A percentile compares a stretch with the other conserved stretches of the same genome.
phyloP scores from a whole-genome alignment of 2,797 vertebrate genomes.

The Galago senegalensis region DNA sequence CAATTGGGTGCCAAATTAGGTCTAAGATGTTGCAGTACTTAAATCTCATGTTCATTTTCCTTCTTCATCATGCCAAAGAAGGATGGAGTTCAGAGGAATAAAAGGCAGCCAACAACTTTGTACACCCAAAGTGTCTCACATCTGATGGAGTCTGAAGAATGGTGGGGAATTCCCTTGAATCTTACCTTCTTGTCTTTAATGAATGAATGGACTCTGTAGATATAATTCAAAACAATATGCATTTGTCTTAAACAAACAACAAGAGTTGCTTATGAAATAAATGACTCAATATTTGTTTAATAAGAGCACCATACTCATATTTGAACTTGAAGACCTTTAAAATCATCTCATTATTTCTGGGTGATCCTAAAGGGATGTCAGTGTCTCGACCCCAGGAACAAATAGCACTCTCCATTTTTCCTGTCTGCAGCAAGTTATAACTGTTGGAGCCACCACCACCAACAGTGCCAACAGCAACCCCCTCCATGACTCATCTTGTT shows the following conservation, averaged over 20 bases:
- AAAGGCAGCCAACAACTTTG: not conserved
- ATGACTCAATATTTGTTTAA: conserved; percentile 40
- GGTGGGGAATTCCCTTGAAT: not conserved
- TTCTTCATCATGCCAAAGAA: not conserved
- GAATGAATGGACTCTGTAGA: not conserved
- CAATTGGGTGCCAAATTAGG: not conserved
- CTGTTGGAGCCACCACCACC: not conserved
- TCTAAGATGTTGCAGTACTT: not conserved
- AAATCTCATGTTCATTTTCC: not conserved
- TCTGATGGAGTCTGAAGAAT: not conserved
- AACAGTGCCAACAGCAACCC: not conserved
- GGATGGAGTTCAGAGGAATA: not conserved
- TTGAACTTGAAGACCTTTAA: not conserved
- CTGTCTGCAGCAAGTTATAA: not conserved
- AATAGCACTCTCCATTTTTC: not conserved
- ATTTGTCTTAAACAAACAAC: not conserved
- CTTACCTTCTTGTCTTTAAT: not conserved
- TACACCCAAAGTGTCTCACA: not conserved
- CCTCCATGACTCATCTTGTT: not conserved
- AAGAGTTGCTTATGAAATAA: not conserved
- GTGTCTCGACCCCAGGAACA: not conserved
- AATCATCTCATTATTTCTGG: not conserved
- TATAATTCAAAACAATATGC: conserved; percentile 36
- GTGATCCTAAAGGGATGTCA: not conserved
- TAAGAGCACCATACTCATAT: not conserved